Evolutionary conservation across 2,797 vertebrate species (phyloP).

Genomic region (Gambusia yucatana): DNA sequence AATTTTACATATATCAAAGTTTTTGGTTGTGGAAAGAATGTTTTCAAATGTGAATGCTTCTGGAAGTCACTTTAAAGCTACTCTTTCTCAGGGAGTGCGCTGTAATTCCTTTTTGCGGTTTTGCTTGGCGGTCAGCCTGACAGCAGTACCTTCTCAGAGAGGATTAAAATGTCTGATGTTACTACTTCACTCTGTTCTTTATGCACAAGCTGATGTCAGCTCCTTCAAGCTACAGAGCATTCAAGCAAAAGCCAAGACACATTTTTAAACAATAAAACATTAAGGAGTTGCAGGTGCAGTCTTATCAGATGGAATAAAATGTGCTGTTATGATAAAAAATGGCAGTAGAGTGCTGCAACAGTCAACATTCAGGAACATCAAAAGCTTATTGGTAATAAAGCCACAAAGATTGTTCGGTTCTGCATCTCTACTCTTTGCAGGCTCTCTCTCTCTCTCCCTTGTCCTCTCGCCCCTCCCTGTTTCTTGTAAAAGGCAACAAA

Average conservation of each 20-base stretch:
- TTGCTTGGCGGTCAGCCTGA: conserved; percentile 34
- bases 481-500: conserved; percentile 62
- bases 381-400: background rate
- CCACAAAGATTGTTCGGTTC: background rate
- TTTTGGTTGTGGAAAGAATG: background rate
- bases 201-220: conserved; percentile 8
- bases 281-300: background rate
- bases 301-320: background rate
- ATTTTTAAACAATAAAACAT: conserved; percentile 9
- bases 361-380: background rate
- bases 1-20: background rate
- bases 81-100: background rate
- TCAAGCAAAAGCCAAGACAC: conserved; percentile 2
- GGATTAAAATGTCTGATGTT: conserved; percentile 43
- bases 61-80: background rate
- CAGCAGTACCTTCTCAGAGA: conserved; percentile 35
- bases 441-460: conserved; percentile 7
- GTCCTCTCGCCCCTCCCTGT: conserved; percentile 58
- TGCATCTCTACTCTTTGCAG: conserved; percentile 23
- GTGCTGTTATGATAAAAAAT: no score
- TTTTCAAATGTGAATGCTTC: background rate
- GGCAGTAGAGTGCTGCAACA: background rate
- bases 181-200: conserved; percentile 10
- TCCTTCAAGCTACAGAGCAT: conserved; percentile 10
- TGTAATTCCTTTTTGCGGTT: conserved; percentile 16